Conservation (phyloP, 2,113 vertebrate genomes). For the Corapipo altera region DNA sequence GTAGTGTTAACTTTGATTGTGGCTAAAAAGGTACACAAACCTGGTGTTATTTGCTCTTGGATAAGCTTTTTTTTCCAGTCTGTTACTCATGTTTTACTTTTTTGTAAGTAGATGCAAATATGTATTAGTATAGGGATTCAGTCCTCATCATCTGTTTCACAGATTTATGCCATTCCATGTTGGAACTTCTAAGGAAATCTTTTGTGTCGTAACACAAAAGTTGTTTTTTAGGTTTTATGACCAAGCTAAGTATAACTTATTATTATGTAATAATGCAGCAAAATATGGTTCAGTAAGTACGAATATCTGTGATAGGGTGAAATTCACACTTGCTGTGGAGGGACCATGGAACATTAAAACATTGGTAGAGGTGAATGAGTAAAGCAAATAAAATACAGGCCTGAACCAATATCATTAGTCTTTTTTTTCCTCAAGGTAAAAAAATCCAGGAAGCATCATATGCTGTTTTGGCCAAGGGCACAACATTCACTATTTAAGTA, state of each 20-base stretch:
- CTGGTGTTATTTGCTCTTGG: background rate
- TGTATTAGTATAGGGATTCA: background rate
- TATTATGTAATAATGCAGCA: background rate
- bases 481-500: background rate
- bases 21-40: background rate
- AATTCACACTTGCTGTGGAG: background rate
- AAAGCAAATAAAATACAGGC: background rate
- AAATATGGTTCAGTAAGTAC: background rate
- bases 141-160: background rate
- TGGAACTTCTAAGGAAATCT: background rate
- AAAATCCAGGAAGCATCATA: background rate
- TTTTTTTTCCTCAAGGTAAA: background rate
- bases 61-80: background rate
- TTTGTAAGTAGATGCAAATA: background rate
- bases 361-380: background rate
- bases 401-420: background rate
- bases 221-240: background rate
- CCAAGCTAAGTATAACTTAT: background rate
- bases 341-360: background rate
- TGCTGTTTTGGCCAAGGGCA: background rate
- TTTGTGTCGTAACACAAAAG: background rate
- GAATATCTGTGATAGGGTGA: background rate
- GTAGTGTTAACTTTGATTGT: background rate
- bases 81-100: background rate
- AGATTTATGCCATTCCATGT: background rate